These are phyloP conservation scores for Aplodontia rufa DNA, from an alignment of 2,113 vertebrate species.

Conservation along the genomic window DNA sequence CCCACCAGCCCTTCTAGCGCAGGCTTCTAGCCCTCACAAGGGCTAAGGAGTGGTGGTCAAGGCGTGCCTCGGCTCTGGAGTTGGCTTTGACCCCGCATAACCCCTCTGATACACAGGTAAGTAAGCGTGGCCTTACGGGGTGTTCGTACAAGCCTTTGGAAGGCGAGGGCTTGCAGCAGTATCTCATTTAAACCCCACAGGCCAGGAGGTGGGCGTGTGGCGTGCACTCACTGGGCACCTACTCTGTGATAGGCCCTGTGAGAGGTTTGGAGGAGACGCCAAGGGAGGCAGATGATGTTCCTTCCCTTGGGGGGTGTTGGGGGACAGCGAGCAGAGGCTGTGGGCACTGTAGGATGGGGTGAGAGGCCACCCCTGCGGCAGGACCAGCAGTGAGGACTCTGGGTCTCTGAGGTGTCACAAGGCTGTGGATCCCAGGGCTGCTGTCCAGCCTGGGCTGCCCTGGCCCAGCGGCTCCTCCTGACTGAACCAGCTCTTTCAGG, in stretches of 20 bases:
- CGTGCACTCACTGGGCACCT: neutral
- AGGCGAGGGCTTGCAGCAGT: fast-evolving
- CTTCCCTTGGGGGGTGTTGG: neutral
- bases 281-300: neutral
- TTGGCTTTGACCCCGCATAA: neutral
- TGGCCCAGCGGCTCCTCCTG: neutral
- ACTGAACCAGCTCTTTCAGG: neutral
- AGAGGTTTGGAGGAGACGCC: neutral
- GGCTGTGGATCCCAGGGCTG: neutral
- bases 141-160: fast-evolving
- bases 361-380: neutral
- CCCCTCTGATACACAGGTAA: neutral
- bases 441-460: neutral
- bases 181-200: neutral
- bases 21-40: neutral
- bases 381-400: fast-evolving
- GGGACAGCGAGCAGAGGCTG: neutral
- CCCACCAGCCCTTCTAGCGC: neutral
- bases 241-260: neutral
- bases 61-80: neutral
- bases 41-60: neutral
- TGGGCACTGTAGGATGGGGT: neutral
- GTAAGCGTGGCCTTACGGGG: neutral
- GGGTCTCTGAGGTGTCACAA: neutral
- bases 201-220: neutral